Evolutionary conservation across 35 echinoderm and acorn worm species (phyloP).

Genomic region (Nesometra sesokonis): DNA sequence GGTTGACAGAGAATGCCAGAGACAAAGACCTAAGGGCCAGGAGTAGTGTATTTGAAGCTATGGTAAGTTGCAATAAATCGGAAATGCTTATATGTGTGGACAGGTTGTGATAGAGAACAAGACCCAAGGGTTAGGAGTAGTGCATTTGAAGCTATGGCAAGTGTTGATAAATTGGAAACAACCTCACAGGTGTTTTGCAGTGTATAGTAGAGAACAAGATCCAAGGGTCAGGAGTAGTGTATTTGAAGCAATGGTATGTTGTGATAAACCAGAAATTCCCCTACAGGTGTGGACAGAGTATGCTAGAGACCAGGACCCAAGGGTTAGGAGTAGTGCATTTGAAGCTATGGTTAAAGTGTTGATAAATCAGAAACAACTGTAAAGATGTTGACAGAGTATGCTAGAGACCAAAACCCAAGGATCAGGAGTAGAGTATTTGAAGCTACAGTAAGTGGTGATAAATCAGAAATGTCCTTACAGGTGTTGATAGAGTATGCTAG

Average conservation of each 20-base stretch:
- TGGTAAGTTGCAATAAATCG: constrained; percentile 25
- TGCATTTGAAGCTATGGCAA: constrained; percentile 77
- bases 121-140: constrained; percentile 78
- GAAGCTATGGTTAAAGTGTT: too few relatives aligned
- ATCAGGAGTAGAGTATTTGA: constrained; percentile 65
- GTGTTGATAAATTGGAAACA: not conserved
- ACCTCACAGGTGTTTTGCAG: constrained; percentile 51
- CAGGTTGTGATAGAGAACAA: constrained; percentile 59
- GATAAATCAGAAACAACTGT: constrained; percentile 9
- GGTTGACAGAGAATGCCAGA: too few relatives aligned
- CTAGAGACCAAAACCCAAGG: constrained; percentile 68
- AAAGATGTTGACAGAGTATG: constrained; percentile 51
- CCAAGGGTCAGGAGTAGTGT: constrained; percentile 73
- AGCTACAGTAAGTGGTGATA: constrained; percentile 56
- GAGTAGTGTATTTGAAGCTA: too few relatives aligned
- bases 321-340: constrained; percentile 73
- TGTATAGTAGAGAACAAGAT: constrained; percentile 68
- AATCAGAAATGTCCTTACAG: constrained; percentile 32
- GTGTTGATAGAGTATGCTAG: constrained; percentile 54
- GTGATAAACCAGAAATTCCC: not conserved
- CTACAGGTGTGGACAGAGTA: constrained; percentile 71
- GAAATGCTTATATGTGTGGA: too few relatives aligned
- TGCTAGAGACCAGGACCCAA: constrained; percentile 69
- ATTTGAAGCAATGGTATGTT: constrained; percentile 74
- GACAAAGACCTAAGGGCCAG: too few relatives aligned